A percentile compares a stretch with the other conserved stretches of the same genome.
Conservation (phyloP, 2,797 vertebrate genomes). For the Gobio occitaniae region DNA sequence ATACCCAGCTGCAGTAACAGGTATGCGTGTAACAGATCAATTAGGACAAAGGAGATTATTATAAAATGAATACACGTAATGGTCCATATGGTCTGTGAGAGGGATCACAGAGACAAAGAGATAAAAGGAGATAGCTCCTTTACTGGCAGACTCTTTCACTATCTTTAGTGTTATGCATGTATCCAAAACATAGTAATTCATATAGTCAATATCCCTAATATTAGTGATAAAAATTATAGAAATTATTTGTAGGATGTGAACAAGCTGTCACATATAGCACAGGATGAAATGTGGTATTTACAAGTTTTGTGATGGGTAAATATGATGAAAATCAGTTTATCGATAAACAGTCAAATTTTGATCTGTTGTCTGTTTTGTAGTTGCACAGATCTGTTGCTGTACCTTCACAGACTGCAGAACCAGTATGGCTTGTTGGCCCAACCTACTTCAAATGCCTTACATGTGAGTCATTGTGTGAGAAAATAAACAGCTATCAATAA, state of each 20-base stretch:
- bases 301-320: not conserved
- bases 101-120: not conserved
- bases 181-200: not conserved
- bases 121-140: not conserved
- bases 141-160: not conserved
- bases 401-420: not conserved
- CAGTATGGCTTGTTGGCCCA: not conserved
- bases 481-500: not conserved
- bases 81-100: not conserved
- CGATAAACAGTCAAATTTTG: accelerated
- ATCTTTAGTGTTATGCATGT: not conserved
- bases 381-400: not conserved
- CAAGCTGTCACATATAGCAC: too few species aligned
- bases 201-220: not conserved
- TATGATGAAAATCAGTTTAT: not conserved
- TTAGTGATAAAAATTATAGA: not conserved
- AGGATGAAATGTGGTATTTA: not conserved
- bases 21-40: not conserved
- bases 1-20: not conserved
- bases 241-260: not conserved
- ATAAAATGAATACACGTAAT: not conserved
- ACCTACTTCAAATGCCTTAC: not conserved
- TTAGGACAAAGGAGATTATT: constrained; percentile 10
- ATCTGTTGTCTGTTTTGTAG: not conserved
- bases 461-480: not conserved